Base-by-base conservation (phyloP, 2,888 invertebrate species). In the Strigamia crassipes region DNA sequence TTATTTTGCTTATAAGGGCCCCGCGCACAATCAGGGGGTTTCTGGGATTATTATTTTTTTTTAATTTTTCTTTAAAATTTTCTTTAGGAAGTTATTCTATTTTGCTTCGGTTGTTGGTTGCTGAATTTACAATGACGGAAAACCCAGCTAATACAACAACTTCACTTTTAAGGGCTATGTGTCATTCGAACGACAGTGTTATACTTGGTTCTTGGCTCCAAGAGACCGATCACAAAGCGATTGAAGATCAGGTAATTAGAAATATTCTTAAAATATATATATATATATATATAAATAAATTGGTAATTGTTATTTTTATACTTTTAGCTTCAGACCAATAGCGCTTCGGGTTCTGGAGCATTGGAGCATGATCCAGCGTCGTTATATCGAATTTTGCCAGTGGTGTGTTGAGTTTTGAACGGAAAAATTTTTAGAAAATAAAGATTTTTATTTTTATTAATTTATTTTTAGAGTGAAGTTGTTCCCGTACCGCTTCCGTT, bases 291-390 rank as follows among this genome's bases (percentile, higher is more conserved):
- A n/a, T n/a, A n/a, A n/a, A n/a, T n/a, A n/a, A n/a, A n/a, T n/a
- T n/a, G n/a, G n/a, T n/a, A n/a, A n/a, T n/a, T n/a, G n/a, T n/a
- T n/a, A n/a, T n/a, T n/a, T n/a, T n/a, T n/a, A n/a, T n/a, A n/a
- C 66, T 73, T 83, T 83, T 85, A 98, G 97, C 89, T 98, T 78
- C 95, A 97, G 88, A 94, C 96, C 1, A 94, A 96, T 87, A 96
- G 96, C 88, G 96, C 97, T 8, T 94, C 96, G 81, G 97, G 97
- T 4, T 97, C 97, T 2, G 96, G 97, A 66, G 97, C 99, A 10
- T 89, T 99, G 84, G 99, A 99, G 88, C 98, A 99, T 87, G 99
- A 99, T 89, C 92, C 96, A 2, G 96, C 97, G 87, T 95, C 94
- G 86, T 89, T 99, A 82, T 98, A 96, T 89, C 92, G 94, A 78